Evolutionary conservation across 1,140 invertebrate genomes (phyloP), one percentile per base, ranked within the genome.

Genomic region (Druon quercuslanigerum): DNA sequence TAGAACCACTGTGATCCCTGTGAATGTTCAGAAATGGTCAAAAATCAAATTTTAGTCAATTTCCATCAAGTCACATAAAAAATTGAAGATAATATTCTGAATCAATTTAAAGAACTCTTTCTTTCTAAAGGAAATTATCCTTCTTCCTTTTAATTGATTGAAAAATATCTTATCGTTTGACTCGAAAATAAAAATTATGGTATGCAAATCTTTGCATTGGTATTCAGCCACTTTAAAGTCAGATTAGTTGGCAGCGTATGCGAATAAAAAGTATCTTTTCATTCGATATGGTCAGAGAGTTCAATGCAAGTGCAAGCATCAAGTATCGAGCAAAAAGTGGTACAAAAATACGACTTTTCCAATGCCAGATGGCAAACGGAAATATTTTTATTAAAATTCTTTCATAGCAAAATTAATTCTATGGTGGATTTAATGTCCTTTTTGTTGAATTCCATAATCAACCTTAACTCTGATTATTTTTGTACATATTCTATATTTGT

Each of bases 251-350:
- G 52, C 52, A n/a, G 19, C 33, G 57, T 14, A 60, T 60, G 57
- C 6, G 8, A 8, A 66, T 14, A 33, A 60, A 60, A 60, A 66
- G 25, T 33, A 13, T 33, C 40, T 33, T 46, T 14, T 66, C 60
- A 66, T 33, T 66, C 60, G 60, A 66, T 46, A 46, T 66, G 60
- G 13, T n/a, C 12, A 66, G 57, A 66, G 57, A 66, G 57, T 33
- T 40, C 13, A n/a, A 66, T 66, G 60, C 60, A 66, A 46, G 60
- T n/a, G 60, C 56, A 17, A 57, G 19, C 9, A 20, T 57, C 16
- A 56, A 56, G 16, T 57, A 11, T 13, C 19, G 56, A 20, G 54
- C 8, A 57, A 57, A 57, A 57, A 57, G 19, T 46, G 5, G 25
- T 20, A 57, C 2, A 25, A 57, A 57, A 57, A 13, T 0, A 25